Percentiles rank a stretch among this genome's conserved stretches.
These are phyloP conservation scores for Drosophila virilis DNA, from an alignment of 1,140 invertebrate genomes.

Conservation along the genomic window DNA sequence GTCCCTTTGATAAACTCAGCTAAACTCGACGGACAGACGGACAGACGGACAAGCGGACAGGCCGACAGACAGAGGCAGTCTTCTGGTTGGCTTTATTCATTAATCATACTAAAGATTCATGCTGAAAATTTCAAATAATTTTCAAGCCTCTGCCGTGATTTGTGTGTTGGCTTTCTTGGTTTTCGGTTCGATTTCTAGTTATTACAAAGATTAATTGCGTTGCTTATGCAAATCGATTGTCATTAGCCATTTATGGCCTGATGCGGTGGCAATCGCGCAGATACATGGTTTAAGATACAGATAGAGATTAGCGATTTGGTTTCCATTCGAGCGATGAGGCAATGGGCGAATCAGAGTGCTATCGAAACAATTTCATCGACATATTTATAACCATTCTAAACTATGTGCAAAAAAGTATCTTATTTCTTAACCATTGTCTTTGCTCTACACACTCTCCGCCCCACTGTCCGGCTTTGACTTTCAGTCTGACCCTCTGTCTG, in stretches of 20 bases:
- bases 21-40: conserved; percentile 3
- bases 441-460: conserved; percentile 1
- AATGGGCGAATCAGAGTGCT: conserved; percentile 22
- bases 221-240: conserved; percentile 79
- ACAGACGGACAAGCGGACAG: no score
- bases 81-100: conserved; percentile 61
- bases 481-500: conserved; percentile 12
- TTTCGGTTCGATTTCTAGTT: conserved; percentile 71
- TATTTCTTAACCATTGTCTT: conserved; percentile 52
- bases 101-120: conserved; percentile 73
- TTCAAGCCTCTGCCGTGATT: conserved; percentile 51
- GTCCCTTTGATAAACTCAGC: conserved; percentile 36
- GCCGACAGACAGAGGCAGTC: conserved; percentile 1
- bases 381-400: conserved; percentile 65
- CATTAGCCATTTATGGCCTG: conserved; percentile 74
- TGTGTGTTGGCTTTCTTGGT: conserved; percentile 39
- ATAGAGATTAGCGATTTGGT: conserved; percentile 8
- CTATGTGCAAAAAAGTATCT: conserved; percentile 67
- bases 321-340: not conserved
- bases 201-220: conserved; percentile 79
- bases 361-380: conserved; percentile 64
- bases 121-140: conserved; percentile 76
- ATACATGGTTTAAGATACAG: conserved; percentile 24
- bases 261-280: conserved; percentile 68
- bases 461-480: not conserved